A percentile compares a stretch with the other conserved stretches of the same genome.
Evolutionary conservation across 2,113 vertebrate species (phyloP).

Genomic region (Podarcis cretensis): DNA sequence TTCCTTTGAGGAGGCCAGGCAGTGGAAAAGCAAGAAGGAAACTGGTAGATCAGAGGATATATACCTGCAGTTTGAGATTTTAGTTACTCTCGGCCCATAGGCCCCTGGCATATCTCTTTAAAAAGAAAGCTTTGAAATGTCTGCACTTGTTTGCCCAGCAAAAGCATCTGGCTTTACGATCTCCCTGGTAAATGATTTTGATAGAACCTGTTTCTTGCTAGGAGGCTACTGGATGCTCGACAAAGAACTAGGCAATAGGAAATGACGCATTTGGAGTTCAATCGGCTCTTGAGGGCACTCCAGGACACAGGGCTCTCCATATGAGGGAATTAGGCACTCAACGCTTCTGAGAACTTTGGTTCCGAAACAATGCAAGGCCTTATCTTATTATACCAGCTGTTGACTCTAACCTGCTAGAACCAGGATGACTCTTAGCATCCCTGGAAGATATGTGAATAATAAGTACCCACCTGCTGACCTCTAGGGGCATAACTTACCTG

Average conservation of each 20-base stretch:
- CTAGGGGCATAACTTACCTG: not conserved
- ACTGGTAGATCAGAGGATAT: too few relatives aligned
- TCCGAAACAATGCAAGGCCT: conserved; percentile 15
- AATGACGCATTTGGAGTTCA: not conserved
- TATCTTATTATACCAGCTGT: not conserved
- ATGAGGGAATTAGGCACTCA: not conserved
- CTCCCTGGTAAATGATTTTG: not conserved
- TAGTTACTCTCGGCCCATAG: not conserved
- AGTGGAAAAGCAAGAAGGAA: too few relatives aligned
- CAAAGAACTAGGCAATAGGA: not conserved
- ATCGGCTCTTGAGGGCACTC: not conserved
- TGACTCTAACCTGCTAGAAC: conserved; percentile 5
- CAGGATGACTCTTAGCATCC: not conserved
- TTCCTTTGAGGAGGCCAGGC: too few relatives aligned
- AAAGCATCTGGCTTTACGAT: not conserved
- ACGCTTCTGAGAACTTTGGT: not conserved
- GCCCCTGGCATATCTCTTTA: not conserved
- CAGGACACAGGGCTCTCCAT: not conserved
- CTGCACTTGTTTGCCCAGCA: fast-evolving
- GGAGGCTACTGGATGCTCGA: not conserved
- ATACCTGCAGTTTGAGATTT: too few relatives aligned
- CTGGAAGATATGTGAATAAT: not conserved
- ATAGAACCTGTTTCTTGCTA: not conserved
- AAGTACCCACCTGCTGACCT: not conserved
- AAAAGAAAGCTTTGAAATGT: not conserved